A percentile compares a stretch with the other conserved stretches of the same genome.
Conservation (phyloP, 2,888 invertebrate genomes). For the Subacronicta megacephala region DNA sequence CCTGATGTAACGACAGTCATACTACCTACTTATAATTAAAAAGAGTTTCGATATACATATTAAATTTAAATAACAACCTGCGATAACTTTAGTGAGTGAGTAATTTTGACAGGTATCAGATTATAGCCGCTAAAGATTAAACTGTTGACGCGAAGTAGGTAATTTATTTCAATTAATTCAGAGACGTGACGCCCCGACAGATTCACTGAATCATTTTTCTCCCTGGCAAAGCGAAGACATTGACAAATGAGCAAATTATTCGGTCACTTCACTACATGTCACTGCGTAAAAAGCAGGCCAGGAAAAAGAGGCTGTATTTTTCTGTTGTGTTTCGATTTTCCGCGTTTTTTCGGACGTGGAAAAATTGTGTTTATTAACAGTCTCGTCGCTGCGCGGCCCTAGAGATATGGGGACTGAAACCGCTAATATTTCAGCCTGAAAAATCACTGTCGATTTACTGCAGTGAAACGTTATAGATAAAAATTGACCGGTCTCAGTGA, state of each 20-base stretch:
- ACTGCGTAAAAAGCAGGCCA: conserved; percentile 58
- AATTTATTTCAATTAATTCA: conserved; percentile 88
- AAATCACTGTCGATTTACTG: conserved; percentile 81
- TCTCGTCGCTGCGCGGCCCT: conserved; percentile 62
- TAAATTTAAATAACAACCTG: conserved; percentile 9
- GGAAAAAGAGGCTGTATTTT: conserved; percentile 50
- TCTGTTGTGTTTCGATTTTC: conserved; percentile 58
- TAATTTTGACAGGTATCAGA: conserved; percentile 73
- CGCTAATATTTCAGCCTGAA: conserved; percentile 81
- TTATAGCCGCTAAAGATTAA: conserved; percentile 71
- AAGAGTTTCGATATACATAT: no score
- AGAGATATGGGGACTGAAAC: conserved; percentile 74
- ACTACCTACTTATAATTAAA: no score
- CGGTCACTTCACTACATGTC: conserved; percentile 80
- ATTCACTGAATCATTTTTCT: conserved; percentile 88
- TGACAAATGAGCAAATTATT: conserved; percentile 86
- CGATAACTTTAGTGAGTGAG: conserved; percentile 54
- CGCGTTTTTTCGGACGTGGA: conserved; percentile 55
- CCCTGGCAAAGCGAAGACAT: conserved; percentile 80
- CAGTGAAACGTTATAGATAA: conserved; percentile 77
- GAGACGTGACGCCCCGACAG: conserved; percentile 81
- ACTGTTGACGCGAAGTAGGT: conserved; percentile 75
- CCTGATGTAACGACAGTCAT: no score
- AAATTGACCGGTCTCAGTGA: conserved; percentile 74
- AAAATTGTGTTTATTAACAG: conserved; percentile 76